Evolutionary conservation across 2,888 invertebrate genomes (phyloP).

Genomic region (Cantharis lateralis): DNA sequence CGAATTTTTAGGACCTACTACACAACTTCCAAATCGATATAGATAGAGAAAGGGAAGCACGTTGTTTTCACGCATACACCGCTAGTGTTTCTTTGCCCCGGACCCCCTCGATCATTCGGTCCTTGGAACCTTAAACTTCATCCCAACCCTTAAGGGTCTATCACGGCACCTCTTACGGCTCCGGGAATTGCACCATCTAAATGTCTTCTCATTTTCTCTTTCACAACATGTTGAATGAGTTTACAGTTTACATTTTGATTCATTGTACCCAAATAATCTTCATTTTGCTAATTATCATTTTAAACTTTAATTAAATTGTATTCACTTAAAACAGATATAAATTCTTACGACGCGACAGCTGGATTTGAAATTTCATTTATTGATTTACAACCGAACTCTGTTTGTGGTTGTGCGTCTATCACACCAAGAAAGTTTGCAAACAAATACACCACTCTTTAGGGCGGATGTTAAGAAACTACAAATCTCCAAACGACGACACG

Average conservation of each 20-base stretch:
- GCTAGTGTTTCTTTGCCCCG: slow-evolving; percentile 8
- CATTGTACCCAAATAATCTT: not conserved
- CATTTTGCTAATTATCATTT: not conserved
- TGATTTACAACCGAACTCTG: not conserved
- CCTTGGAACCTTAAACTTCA: slow-evolving; percentile 28
- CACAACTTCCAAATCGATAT: slow-evolving; percentile 23
- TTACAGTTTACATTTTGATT: not conserved
- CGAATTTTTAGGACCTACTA: not conserved
- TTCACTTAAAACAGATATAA: not conserved
- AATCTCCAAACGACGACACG: slow-evolving; percentile 19
- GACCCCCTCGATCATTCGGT: slow-evolving; percentile 12
- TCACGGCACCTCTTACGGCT: slow-evolving; percentile 28
- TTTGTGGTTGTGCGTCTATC: not conserved
- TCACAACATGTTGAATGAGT: slow-evolving; percentile 29
- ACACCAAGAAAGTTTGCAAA: not conserved
- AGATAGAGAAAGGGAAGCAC: slow-evolving; percentile 13
- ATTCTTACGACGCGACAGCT: not conserved
- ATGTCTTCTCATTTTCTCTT: slow-evolving; percentile 28
- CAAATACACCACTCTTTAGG: not conserved
- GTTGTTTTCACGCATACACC: slow-evolving; percentile 21
- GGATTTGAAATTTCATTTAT: not conserved
- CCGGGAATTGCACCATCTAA: slow-evolving; percentile 29
- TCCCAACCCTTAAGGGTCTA: slow-evolving; percentile 29
- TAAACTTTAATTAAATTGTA: not conserved
- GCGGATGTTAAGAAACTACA: slow-evolving; percentile 5